Conservation (phyloP, 2,888 invertebrate species). For the Nemurella pictetii region DNA sequence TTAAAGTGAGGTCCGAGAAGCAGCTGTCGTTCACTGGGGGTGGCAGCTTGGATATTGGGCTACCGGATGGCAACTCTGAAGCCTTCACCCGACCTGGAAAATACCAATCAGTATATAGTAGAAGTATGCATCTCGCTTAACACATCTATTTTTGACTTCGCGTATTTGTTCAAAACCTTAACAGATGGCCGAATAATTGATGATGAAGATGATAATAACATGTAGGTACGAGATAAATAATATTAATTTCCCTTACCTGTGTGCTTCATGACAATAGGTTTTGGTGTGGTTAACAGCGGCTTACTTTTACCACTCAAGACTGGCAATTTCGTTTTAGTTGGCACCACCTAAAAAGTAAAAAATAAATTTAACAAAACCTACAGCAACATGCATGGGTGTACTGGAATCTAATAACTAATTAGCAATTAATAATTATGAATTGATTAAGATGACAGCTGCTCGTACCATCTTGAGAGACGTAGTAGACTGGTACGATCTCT, state of each 20-base stretch:
- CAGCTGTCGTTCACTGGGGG: not conserved
- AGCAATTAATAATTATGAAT: too few relatives aligned
- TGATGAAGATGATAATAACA: too few relatives aligned
- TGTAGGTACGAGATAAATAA: too few relatives aligned
- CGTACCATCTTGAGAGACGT: not conserved
- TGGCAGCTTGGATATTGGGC: not conserved
- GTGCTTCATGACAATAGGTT: not conserved
- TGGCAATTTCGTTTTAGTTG: not conserved
- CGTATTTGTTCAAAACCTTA: too few relatives aligned
- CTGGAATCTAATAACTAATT: too few relatives aligned
- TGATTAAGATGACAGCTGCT: too few relatives aligned
- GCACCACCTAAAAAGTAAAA: not conserved
- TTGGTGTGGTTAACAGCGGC: not conserved
- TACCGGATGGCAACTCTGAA: not conserved
- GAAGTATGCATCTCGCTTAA: too few relatives aligned
- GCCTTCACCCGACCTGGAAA: not conserved
- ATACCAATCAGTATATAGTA: not conserved
- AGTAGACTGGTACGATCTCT: not conserved
- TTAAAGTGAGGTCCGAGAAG: not conserved
- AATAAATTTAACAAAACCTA: not conserved
- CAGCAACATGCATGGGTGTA: too few relatives aligned
- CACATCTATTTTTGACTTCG: too few relatives aligned
- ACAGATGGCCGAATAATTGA: too few relatives aligned
- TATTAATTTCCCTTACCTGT: conserved; percentile 3
- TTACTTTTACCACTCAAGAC: not conserved